Evolutionary conservation across 2,113 vertebrate genomes (phyloP).

Genomic region (Apodemus sylvaticus): DNA sequence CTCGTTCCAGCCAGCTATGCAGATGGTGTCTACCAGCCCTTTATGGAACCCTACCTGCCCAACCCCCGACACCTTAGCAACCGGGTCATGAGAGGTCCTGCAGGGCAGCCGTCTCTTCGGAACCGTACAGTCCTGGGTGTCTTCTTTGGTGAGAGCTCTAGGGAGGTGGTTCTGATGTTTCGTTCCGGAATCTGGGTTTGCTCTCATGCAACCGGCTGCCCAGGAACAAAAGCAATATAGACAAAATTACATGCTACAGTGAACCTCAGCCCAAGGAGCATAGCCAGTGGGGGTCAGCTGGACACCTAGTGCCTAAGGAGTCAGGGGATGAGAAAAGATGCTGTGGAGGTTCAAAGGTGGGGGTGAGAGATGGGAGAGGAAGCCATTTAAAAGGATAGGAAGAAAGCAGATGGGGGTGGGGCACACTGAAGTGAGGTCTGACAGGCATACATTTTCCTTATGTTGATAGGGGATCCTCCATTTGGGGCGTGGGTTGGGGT

Average conservation of each 20-base stretch:
- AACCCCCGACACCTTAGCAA: constrained; percentile 89
- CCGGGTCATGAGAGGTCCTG: constrained; percentile 80
- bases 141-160: constrained; percentile 89
- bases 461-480: not conserved
- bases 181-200: too few relatives aligned
- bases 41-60: constrained; percentile 87
- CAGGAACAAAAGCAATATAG: too few relatives aligned
- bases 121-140: constrained; percentile 91
- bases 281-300: not conserved
- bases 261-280: not conserved
- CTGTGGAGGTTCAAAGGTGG: not conserved
- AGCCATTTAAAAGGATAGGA: not conserved
- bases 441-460: not conserved
- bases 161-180: too few relatives aligned
- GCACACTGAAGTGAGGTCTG: not conserved
- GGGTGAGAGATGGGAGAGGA: not conserved
- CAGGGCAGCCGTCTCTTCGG: constrained; percentile 85
- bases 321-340: not conserved
- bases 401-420: not conserved
- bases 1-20: constrained; percentile 89
- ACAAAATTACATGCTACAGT: too few relatives aligned
- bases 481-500: not conserved
- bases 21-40: constrained; percentile 90
- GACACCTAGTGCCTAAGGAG: not conserved
- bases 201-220: too few relatives aligned